Evolutionary conservation across 2,797 vertebrate genomes (phyloP), one percentile per base, ranked within the genome.

Genomic region (Oryzias sinensis): DNA sequence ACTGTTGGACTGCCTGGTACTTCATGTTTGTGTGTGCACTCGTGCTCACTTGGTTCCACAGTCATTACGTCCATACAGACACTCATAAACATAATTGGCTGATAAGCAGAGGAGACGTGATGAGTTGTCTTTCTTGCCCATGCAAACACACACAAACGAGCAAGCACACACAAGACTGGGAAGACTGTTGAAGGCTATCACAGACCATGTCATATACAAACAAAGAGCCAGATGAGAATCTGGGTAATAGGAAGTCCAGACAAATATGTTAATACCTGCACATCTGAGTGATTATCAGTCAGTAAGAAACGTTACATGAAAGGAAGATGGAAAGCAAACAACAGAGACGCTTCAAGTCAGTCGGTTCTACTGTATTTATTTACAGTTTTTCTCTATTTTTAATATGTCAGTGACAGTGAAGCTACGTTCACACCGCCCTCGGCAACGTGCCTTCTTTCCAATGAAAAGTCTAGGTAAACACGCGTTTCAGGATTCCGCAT

Each of bases 41-140:
- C 25, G 29, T 47, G 37, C 7, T 14, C 1, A 6, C 2, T 49
- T 50, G 37, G 22, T 72, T 71, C 54, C 53, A 50, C 45, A 68
- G 75, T 84, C 79, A 85, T 83, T 82, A 86, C 48, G 76, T 54
- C 58, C 27, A 69, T 62, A 72, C 67, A 74, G 78, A 81, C 78
- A 74, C 65, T 85, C 76, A 82, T 83, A 84, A 87, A 86, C 87
- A 83, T 76, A 76, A 79, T 59, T 74, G 74, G 49, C 71, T 78
- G 85, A 88, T 87, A 88, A 88, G 79, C 65, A 66, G 55, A 72
- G 70, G 63, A 68, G 79, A 86, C 76, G 61, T 80, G 82, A 82
- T 66, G 70, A 79, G 37, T 83, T 68, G 59, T 54, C 62, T 54
- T 54, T 49, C 47, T 44, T 17, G 11, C 17, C 22, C 29, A 6